Base-by-base conservation (phyloP, 2,113 vertebrate species). In the Gila orcuttii region DNA sequence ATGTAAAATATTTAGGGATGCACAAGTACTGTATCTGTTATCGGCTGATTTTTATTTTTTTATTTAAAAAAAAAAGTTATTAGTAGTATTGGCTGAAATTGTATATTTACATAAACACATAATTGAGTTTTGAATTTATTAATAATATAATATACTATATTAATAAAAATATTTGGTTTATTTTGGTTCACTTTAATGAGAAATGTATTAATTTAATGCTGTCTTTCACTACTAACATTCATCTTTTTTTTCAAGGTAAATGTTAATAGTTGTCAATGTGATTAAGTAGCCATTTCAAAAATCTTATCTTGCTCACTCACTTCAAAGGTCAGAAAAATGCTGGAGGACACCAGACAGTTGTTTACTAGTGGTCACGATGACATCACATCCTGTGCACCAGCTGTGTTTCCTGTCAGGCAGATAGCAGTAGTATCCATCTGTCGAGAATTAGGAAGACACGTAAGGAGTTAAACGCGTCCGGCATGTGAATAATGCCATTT, bases 301-400 rank as follows among this genome's bases (percentile, higher is more conserved):
- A 45, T 6, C 6, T 79, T 6, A 12, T 76, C 28, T 23, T 78
- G 76, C 11, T 60, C 36, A 15, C 13, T 57, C 28, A 23, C 2
- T 15, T 17, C 12, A 28, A 19, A 33, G 75, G 50, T 42, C 31
- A 79, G 13, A 60, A 23, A 82, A 68, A 45, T 6, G 10, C 45
- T 47, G 17, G 50, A 83, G 47, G 28, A 28, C 4, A 52, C 15
- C 50, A 45, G 42, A 47, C 33, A 19, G 28, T 83, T 79, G 73
- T 79, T 83, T 88, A 86, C 79, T 73, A 86, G 62, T 55, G 73
- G 60, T 83, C 45, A 80, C 0, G 28, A 78, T 66, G 81, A 80
- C 81, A 52, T 84, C 77, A 86, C 85, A 17, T 86, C 85, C 81
- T 86, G 82, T 84, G 85, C 77, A 59, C 69, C 79, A 74, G 76